Base-by-base conservation (phyloP, 2,113 vertebrate genomes). In the Empidonax alnorum region DNA sequence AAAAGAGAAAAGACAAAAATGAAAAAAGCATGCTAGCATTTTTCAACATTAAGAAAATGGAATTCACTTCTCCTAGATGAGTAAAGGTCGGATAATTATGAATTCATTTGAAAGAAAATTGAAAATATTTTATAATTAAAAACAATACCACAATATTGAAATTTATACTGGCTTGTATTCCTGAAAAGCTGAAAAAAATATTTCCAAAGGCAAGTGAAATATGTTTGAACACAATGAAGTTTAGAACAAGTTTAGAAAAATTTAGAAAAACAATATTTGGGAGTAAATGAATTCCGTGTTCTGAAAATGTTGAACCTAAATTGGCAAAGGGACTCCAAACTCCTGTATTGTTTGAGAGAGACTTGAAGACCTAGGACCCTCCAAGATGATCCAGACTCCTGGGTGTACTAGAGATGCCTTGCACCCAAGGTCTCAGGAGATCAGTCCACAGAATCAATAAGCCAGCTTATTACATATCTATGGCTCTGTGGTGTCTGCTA, bases 391-490 rank as follows among this genome's bases (percentile, higher is more conserved):
- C 27, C 14, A 52, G n/a, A 27, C 10, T 67, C 21, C 23, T 78
- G 21, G 2, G 3, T 62, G 8, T 80, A 58, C 28, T 71, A 14
- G 46, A 81, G 17, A n/a, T 14, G 1, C 9, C 24, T 76, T 58
- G 20, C 1, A 2, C 2, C 5, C 24, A 33, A 4, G 12, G 1
- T 55, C 30, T 91, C 46, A 19, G 72, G 16, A 80, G 3, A 67
- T 50, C 23, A 14, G 37, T 58, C 3, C 7, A 4, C 50, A 74
- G 55, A 67, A 53, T 58, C 25, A 69, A 31, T 28, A 73, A 65
- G 1, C 2, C 41, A 73, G 0, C 2, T 55, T 56, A 39, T 41
- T 46, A 23, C 10, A 33, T 46, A 8, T 42, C 16, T 33, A 3
- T 44, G 50, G 4, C 16, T 30, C 33, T 53, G 33, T 16, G 17